Evolutionary conservation across 53 echinoderm and acorn worm species (phyloP).

Genomic region (Mesocentrotus franciscanus): DNA sequence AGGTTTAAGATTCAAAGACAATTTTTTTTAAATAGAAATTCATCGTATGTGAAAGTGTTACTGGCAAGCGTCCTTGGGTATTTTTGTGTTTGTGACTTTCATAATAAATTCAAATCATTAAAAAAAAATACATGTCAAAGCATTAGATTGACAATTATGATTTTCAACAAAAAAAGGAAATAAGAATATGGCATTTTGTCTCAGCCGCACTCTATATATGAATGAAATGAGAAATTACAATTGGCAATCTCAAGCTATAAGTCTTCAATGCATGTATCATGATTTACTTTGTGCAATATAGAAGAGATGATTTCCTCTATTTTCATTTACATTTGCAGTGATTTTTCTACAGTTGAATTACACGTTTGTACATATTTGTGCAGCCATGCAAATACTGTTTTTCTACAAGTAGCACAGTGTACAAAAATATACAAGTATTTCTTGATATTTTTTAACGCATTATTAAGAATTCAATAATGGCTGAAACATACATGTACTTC

Average conservation of each 20-base stretch:
- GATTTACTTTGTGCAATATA: too few relatives aligned
- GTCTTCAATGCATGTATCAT: too few relatives aligned
- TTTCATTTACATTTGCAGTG: neutral
- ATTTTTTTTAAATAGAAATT: too few relatives aligned
- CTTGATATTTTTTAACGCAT: neutral
- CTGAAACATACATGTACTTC: neutral
- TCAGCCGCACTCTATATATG: too few relatives aligned
- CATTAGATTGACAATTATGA: too few relatives aligned
- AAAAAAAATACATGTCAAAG: too few relatives aligned
- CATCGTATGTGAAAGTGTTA: neutral
- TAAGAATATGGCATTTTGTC: too few relatives aligned
- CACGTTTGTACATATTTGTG: neutral
- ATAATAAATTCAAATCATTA: neutral
- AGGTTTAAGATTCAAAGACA: too few relatives aligned
- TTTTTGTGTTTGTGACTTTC: neutral
- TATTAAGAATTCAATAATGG: neutral
- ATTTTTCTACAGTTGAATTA: neutral
- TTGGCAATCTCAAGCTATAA: too few relatives aligned
- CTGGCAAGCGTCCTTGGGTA: neutral
- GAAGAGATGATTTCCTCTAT: neutral
- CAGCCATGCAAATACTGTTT: slow-evolving; percentile 20
- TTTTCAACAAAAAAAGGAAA: too few relatives aligned
- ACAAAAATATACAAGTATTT: slow-evolving; percentile 26
- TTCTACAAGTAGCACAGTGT: neutral
- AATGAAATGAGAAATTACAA: too few relatives aligned